Percentiles rank a stretch among this genome's conserved stretches.
Evolutionary conservation across 2,888 invertebrate genomes (phyloP).

Genomic region (Barypeithes pellucidus): DNA sequence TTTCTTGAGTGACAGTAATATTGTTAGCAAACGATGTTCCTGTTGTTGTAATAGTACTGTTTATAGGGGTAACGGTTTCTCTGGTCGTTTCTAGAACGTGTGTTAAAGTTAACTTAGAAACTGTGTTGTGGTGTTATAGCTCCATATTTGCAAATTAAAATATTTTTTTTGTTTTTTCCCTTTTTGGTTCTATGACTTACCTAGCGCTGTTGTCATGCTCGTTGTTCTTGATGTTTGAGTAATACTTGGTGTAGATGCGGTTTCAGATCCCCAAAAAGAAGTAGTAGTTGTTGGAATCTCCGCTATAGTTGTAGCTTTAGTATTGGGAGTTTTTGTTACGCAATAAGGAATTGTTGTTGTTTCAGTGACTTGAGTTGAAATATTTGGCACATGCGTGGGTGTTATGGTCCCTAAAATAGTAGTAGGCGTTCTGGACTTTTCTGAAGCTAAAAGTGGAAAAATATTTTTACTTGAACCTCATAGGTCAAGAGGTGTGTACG

Average conservation of each 20-base stretch:
- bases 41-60: slow-evolving; percentile 4
- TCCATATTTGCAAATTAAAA: no score
- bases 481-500: no score
- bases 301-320: slow-evolving; percentile 23
- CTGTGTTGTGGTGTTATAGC: no score
- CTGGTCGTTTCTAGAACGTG: background rate
- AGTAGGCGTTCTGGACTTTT: slow-evolving; percentile 50
- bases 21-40: background rate
- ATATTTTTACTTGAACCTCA: no score
- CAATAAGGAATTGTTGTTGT: slow-evolving; percentile 39
- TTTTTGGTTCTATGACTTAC: background rate
- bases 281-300: background rate
- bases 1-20: background rate
- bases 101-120: background rate
- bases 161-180: no score
- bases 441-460: slow-evolving; percentile 30
- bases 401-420: slow-evolving; percentile 56
- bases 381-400: slow-evolving; percentile 45
- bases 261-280: background rate
- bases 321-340: slow-evolving; percentile 23
- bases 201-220: background rate
- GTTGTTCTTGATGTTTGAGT: background rate
- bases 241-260: no score
- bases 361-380: slow-evolving; percentile 46
- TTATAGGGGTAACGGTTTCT: slow-evolving; percentile 5